Percentiles rank a stretch among this genome's conserved stretches.
Conservation (phyloP, 2,888 invertebrate genomes). For the Chloroclysta siterata region DNA sequence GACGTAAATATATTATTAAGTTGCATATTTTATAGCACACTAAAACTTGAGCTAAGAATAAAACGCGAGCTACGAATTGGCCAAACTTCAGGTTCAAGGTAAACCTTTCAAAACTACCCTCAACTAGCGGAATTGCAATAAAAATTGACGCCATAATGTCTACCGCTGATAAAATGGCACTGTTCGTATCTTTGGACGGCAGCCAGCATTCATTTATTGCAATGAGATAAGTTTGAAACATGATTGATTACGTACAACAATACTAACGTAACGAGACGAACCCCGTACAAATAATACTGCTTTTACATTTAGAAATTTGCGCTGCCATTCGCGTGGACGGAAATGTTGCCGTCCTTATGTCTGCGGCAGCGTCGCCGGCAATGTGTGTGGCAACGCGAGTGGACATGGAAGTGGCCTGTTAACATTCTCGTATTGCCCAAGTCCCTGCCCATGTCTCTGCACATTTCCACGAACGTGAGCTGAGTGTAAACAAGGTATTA, state of each 20-base stretch:
- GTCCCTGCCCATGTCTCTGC: too few species aligned
- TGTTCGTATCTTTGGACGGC: conserved; percentile 18
- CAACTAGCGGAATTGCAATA: conserved; percentile 21
- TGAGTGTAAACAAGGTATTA: too few species aligned
- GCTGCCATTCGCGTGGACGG: too few species aligned
- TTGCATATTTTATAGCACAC: too few species aligned
- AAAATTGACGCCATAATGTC: conserved; percentile 29
- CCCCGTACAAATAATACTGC: background rate
- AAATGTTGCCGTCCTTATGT: too few species aligned
- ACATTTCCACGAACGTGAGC: too few species aligned
- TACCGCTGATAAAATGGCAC: conserved; percentile 25
- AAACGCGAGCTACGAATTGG: background rate
- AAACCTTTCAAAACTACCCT: conserved; percentile 11
- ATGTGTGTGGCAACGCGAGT: too few species aligned
- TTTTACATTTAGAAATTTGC: too few species aligned
- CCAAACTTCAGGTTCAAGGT: conserved; percentile 24
- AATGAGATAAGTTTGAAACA: conserved; percentile 21
- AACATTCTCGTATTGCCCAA: too few species aligned
- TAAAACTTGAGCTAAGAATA: background rate
- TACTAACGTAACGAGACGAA: background rate
- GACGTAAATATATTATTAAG: too few species aligned
- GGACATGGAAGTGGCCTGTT: too few species aligned
- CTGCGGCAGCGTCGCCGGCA: too few species aligned
- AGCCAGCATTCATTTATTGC: conserved; percentile 28
- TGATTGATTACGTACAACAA: conserved; percentile 26